phyloP scores from a whole-genome alignment of 1,140 invertebrate species.

The Ctenoplectra terminalis region DNA sequence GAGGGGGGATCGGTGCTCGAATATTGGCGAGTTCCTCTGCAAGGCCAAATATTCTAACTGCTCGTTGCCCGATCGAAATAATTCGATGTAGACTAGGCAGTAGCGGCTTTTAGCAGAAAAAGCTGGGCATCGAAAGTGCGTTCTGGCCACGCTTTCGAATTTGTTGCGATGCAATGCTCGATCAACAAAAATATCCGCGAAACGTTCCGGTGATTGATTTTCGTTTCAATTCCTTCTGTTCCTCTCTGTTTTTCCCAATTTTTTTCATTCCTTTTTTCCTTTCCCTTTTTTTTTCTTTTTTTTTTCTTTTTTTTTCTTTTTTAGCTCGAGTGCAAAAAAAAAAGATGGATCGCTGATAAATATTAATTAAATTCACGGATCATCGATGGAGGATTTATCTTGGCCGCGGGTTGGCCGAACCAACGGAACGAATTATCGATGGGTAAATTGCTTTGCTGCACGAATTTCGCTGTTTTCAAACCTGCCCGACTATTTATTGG shows the following conservation, averaged over 20 bases:
- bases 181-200: conserved; percentile 25
- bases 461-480: background rate
- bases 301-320: background rate
- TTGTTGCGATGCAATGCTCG: conserved; percentile 10
- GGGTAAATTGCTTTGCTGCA: background rate
- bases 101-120: background rate
- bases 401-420: background rate
- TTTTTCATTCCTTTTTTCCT: background rate
- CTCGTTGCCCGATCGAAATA: conserved; percentile 39
- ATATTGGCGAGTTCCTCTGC: conserved; percentile 20
- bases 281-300: background rate
- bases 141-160: background rate
- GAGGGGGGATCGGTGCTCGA: background rate
- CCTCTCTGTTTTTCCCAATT: background rate
- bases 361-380: conserved; percentile 1
- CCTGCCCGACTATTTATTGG: background rate
- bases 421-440: conserved; percentile 1
- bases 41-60: conserved; percentile 35
- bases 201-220: conserved; percentile 20
- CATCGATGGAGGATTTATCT: background rate
- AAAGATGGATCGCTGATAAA: background rate
- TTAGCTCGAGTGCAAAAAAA: background rate
- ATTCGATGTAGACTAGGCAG: conserved; percentile 13
- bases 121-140: background rate
- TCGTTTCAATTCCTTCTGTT: background rate